These are phyloP conservation scores for Scaptomyza polygonia DNA, from an alignment of 2,888 invertebrate genomes.

Conservation along the genomic window DNA sequence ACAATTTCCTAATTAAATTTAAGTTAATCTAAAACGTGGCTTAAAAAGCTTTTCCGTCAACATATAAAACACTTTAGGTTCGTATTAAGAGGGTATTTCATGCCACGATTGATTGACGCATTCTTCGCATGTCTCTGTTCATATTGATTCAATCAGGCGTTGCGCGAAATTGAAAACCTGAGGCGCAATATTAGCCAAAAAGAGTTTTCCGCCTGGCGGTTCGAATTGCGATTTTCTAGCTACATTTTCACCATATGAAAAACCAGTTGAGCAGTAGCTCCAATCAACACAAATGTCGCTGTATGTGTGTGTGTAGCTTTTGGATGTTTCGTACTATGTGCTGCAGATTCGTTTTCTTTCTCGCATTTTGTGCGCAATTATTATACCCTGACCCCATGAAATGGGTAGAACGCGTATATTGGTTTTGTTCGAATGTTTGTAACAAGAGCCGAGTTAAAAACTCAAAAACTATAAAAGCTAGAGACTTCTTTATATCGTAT, in stretches of 20 bases:
- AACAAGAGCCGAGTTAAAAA: too few species aligned
- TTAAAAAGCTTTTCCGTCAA: not conserved
- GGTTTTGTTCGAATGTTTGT: too few species aligned
- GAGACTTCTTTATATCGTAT: too few species aligned
- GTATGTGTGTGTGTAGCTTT: slow-evolving; percentile 28
- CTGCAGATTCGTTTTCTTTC: slow-evolving; percentile 38
- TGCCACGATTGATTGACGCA: not conserved
- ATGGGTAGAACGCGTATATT: too few species aligned
- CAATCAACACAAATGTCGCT: slow-evolving; percentile 13
- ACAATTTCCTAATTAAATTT: not conserved
- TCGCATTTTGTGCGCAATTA: slow-evolving; percentile 50
- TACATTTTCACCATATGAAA: slow-evolving; percentile 49
- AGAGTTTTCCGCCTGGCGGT: slow-evolving; percentile 60
- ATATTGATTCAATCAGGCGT: slow-evolving; percentile 45
- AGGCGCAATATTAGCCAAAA: slow-evolving; percentile 54
- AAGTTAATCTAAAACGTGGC: not conserved
- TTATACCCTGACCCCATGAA: too few species aligned
- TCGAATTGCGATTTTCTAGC: slow-evolving; percentile 45
- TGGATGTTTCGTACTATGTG: slow-evolving; percentile 29
- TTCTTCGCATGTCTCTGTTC: slow-evolving; percentile 5
- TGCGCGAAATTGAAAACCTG: slow-evolving; percentile 56
- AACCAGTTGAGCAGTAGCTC: slow-evolving; percentile 42
- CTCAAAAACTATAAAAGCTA: too few species aligned
- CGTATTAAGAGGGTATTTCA: slow-evolving; percentile 22
- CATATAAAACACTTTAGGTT: too few species aligned